Evolutionary conservation across 92 coral and sea anemone genomes (phyloP).

Genomic region (Phenganax stokvisi): DNA sequence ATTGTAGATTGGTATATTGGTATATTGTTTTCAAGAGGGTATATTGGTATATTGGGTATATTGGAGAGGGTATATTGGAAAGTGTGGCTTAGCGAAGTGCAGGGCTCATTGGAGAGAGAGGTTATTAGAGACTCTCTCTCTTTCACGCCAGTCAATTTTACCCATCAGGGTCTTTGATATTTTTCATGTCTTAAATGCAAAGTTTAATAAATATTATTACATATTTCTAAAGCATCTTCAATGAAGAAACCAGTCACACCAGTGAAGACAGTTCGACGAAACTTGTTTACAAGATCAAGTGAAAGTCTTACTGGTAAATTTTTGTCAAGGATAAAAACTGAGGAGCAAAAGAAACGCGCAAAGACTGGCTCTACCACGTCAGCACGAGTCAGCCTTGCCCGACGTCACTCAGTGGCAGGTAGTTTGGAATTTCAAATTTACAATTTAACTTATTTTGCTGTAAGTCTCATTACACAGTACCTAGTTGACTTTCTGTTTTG

Average conservation of each 20-base stretch:
- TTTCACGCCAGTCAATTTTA: too few relatives aligned
- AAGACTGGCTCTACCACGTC: conserved; percentile 43
- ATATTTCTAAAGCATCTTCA: not conserved
- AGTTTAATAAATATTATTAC: too few relatives aligned
- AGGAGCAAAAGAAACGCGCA: not conserved
- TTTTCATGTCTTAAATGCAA: too few relatives aligned
- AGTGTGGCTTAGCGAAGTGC: too few relatives aligned
- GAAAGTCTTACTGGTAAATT: conserved; percentile 40
- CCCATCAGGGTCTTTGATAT: too few relatives aligned
- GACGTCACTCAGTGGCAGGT: conserved; percentile 65
- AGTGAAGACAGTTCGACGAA: conserved; percentile 82
- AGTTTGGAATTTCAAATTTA: not conserved
- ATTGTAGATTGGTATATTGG: too few relatives aligned
- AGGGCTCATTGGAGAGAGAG: too few relatives aligned
- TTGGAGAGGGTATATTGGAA: too few relatives aligned
- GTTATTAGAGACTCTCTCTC: too few relatives aligned
- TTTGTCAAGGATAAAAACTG: not conserved
- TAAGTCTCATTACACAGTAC: not conserved
- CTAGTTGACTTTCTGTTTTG: not conserved
- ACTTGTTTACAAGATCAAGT: conserved; percentile 61
- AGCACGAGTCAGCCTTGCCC: conserved; percentile 37
- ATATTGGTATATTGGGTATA: too few relatives aligned
- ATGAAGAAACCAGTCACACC: conserved; percentile 60
- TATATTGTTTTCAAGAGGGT: too few relatives aligned
- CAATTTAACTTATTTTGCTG: not conserved